Conservation (phyloP, 2,113 vertebrate genomes). For the Gymnorhina tibicen region DNA sequence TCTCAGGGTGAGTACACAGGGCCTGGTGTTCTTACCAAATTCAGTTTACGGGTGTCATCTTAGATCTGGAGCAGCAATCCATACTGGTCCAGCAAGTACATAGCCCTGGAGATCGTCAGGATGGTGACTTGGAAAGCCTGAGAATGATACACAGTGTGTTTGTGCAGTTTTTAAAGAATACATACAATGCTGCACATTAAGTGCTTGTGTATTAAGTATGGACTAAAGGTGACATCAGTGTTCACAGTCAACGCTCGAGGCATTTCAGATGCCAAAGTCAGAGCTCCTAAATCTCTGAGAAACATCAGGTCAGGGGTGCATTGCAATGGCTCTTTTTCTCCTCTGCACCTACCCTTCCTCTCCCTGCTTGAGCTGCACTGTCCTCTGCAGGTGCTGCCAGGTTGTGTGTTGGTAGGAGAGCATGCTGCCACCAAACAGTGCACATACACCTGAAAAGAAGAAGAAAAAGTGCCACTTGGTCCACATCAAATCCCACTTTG, state of each 20-base stretch:
- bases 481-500: not conserved
- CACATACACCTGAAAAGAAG: not conserved
- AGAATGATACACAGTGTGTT: not conserved
- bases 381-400: not conserved
- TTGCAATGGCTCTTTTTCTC: not conserved
- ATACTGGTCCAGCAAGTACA: slow-evolving; percentile 33
- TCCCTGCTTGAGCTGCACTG: not conserved
- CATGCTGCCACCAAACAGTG: not conserved
- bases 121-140: not conserved
- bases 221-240: not conserved
- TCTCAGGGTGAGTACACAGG: not conserved
- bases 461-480: not conserved
- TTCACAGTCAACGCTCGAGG: not conserved
- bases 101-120: slow-evolving; percentile 23
- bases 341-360: not conserved
- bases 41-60: not conserved
- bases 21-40: slow-evolving; percentile 26
- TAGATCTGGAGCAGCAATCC: slow-evolving; percentile 2
- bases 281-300: not conserved
- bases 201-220: not conserved
- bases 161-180: not conserved
- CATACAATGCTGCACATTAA: rapidly evolving
- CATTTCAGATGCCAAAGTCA: not conserved
- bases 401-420: not conserved
- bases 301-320: not conserved